phyloP scores from a whole-genome alignment of 2,797 vertebrate genomes.

The Momotus momota region DNA sequence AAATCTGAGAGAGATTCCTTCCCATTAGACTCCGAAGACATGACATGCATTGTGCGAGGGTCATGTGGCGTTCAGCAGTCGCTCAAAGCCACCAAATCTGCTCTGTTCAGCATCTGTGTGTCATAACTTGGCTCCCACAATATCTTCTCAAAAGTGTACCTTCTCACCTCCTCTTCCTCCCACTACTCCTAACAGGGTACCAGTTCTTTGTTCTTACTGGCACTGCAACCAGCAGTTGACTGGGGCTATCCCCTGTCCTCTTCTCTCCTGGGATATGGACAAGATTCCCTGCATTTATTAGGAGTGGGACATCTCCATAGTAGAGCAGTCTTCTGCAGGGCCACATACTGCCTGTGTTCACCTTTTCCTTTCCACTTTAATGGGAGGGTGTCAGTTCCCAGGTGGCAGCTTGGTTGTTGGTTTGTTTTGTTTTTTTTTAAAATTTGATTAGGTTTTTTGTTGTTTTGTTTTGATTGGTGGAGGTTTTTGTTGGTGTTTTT shows the following conservation, averaged over 20 bases:
- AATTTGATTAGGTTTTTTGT: too few species aligned
- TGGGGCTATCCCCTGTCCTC: neutral
- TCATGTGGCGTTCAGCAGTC: neutral
- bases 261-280: neutral
- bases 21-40: neutral
- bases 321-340: neutral
- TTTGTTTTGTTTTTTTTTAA: neutral
- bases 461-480: too few species aligned
- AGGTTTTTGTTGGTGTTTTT: too few species aligned
- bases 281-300: neutral
- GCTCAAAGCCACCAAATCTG: neutral
- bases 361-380: neutral
- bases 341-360: neutral
- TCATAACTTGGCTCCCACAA: neutral
- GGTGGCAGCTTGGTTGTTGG: neutral
- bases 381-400: neutral
- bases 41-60: neutral
- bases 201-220: neutral
- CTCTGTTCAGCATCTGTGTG: neutral
- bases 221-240: neutral
- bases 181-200: neutral
- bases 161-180: neutral
- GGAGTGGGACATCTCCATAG: neutral
- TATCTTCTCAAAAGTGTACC: neutral
- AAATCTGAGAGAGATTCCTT: constrained; percentile 3